Base-by-base conservation (phyloP, 2,797 vertebrate genomes). In the Anguilla anguilla region DNA sequence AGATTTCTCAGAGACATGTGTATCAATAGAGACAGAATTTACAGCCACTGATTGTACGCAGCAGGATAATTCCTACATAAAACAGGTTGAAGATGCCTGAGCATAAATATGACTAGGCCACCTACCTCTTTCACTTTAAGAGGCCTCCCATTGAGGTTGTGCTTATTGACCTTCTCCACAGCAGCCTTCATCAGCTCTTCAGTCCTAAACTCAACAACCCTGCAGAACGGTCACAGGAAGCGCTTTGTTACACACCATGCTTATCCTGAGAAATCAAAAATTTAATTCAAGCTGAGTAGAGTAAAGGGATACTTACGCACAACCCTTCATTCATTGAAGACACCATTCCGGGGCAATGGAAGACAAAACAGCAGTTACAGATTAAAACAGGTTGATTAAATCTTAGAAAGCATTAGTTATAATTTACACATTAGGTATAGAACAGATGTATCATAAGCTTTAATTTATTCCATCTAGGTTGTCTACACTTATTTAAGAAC, bases 121-220 rank as follows among this genome's bases (percentile, higher is more conserved):
- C 67, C 49, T 67, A 79, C 98, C 95, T 99, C 98, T 94, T 98
- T 99, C 88, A 99, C 98, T 96, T 99, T 99, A 35, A 99, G 94
- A 55, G 98, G 98, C 64, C 99, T 97, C 88, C 98, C 99, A 91
- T 98, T 98, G 88, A 99, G 96, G 94, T 95, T 97, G 94, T 98
- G 97, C 94, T 99, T 98, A 96, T 99, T 99, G 90, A 99, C 96
- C 91, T 98, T 98, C 94, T 99, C 98, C 39, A 98, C 98, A 13
- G 99, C 99, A 90, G 98, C 99, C 92, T 97, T 99, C 99, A 99
- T 99, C 84, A 98, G 97, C 91, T 99, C 98, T 92, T 99, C 98
- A 90, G 98, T 98, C 95, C 98, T 98, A 95, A 99, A 99, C 94
- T 99, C 99, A 94, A 99, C 98, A 92, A 99, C 97, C 87, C 99